Percentiles rank a stretch among this genome's conserved stretches.
phyloP scores from a whole-genome alignment of 2,888 invertebrate genomes.

The Amiota mariae region DNA sequence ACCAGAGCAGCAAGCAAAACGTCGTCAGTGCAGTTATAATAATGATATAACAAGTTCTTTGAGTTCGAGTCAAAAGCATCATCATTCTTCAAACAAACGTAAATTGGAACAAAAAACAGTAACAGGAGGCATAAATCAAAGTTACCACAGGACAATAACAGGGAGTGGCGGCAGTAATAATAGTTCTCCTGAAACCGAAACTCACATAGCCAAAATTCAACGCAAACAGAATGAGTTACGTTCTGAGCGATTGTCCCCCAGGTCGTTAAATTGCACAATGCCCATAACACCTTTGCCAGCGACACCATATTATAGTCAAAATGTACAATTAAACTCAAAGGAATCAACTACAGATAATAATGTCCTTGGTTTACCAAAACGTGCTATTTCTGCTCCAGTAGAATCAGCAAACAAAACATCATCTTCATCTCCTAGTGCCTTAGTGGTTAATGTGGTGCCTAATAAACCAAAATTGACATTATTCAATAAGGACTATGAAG shows the following conservation, averaged over 20 bases:
- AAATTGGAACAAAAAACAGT: constrained; percentile 52
- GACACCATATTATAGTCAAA: constrained; percentile 29
- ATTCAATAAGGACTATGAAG: constrained; percentile 65
- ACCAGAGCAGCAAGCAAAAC: constrained; percentile 68
- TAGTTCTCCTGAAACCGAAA: constrained; percentile 46
- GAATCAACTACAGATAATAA: background rate
- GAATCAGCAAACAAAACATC: constrained; percentile 38
- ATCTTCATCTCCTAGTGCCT: background rate
- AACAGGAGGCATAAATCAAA: background rate
- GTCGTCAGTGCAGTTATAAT: constrained; percentile 67
- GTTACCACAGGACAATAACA: constrained; percentile 32
- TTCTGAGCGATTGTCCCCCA: constrained; percentile 39
- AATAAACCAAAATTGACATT: constrained; percentile 68
- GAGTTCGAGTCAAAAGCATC: constrained; percentile 67
- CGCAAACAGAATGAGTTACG: constrained; percentile 49
- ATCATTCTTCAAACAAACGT: constrained; percentile 55
- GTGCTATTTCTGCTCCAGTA: constrained; percentile 39
- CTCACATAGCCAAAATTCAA: constrained; percentile 51
- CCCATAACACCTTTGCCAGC: constrained; percentile 49
- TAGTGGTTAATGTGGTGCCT: background rate
- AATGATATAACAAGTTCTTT: constrained; percentile 72
- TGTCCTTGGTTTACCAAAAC: constrained; percentile 38
- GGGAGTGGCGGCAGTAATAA: constrained; percentile 26
- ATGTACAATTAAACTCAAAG: background rate
- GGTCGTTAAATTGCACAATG: constrained; percentile 43